A percentile compares a stretch with the other conserved stretches of the same genome.
phyloP scores from a whole-genome alignment of 1,140 invertebrate species.

The Scaptomyza hsui region DNA sequence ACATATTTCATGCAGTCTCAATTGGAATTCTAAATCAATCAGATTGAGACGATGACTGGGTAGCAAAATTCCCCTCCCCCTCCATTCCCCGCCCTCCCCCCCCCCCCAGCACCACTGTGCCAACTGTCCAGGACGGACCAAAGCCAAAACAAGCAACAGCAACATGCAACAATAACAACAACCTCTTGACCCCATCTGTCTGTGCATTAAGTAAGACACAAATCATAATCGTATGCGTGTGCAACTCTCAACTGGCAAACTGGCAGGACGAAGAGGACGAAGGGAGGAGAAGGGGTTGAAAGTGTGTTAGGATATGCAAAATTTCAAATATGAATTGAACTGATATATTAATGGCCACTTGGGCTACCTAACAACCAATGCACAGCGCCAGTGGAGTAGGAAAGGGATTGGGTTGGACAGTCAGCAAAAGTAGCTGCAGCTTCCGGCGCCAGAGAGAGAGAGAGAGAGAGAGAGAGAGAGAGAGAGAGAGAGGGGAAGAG shows the following conservation, averaged over 20 bases:
- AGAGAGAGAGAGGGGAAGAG: conserved; percentile 6
- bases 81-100: not conserved
- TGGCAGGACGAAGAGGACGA: conserved; percentile 6
- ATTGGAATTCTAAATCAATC: conserved; percentile 84
- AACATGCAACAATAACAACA: conserved; percentile 7
- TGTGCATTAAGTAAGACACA: conserved; percentile 83
- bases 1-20: conserved; percentile 83
- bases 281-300: conserved; percentile 18
- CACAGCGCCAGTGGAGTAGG: conserved; percentile 9
- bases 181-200: conserved; percentile 51
- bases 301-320: conserved; percentile 74
- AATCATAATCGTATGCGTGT: conserved; percentile 79
- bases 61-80: conserved; percentile 14
- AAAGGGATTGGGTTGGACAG: conserved; percentile 27
- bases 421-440: conserved; percentile 78
- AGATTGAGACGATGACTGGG: conserved; percentile 78
- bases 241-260: conserved; percentile 37
- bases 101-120: not conserved
- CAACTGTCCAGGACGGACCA: conserved; percentile 4
- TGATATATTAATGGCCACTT: conserved; percentile 83
- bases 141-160: not conserved
- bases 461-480: too few species aligned
- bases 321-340: conserved; percentile 83
- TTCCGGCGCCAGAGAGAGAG: conserved; percentile 45
- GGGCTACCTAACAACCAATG: conserved; percentile 41